Evolutionary conservation across 30 jellyfish, hydroid and myxozoan genomes (phyloP).

Genomic region (Phacellophora camtschatica): DNA sequence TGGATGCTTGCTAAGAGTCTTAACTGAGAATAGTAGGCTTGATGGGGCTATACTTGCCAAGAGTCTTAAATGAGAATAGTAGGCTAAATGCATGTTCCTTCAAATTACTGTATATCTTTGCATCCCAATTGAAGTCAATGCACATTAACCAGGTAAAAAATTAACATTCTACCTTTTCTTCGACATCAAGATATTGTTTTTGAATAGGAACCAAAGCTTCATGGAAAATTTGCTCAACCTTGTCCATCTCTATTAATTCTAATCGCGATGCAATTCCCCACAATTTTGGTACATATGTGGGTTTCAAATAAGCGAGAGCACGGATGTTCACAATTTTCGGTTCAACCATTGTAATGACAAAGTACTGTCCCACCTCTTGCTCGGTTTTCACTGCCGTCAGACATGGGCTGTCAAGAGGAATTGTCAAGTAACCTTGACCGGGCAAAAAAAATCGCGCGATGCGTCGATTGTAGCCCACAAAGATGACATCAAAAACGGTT

Average conservation of each 20-base stretch:
- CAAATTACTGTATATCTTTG: too few species aligned
- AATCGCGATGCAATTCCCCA: conserved; percentile 18
- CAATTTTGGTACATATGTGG: conserved; percentile 28
- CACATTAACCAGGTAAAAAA: not conserved
- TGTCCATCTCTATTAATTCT: conserved; percentile 9
- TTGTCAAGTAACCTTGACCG: conserved; percentile 30
- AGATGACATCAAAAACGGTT: conserved; percentile 30
- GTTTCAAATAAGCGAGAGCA: conserved; percentile 4
- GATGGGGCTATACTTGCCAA: too few species aligned
- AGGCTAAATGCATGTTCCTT: too few species aligned
- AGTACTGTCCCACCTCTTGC: not conserved
- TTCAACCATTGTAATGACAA: conserved; percentile 29
- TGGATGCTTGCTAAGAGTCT: too few species aligned
- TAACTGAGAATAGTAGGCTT: too few species aligned
- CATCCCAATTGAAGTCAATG: not conserved
- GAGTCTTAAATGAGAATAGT: too few species aligned
- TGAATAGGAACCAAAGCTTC: conserved; percentile 2
- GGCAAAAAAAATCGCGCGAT: conserved; percentile 29
- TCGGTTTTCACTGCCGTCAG: not conserved
- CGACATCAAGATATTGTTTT: not conserved
- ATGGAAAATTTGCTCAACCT: conserved; percentile 19
- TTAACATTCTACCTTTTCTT: conserved; percentile 26
- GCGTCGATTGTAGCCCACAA: conserved; percentile 47
- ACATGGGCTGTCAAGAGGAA: conserved; percentile 15
- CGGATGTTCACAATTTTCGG: conserved; percentile 19